Evolutionary conservation across 2,888 invertebrate species (phyloP), one percentile per base, ranked within the genome.

Genomic region (Ellobium chinense): DNA sequence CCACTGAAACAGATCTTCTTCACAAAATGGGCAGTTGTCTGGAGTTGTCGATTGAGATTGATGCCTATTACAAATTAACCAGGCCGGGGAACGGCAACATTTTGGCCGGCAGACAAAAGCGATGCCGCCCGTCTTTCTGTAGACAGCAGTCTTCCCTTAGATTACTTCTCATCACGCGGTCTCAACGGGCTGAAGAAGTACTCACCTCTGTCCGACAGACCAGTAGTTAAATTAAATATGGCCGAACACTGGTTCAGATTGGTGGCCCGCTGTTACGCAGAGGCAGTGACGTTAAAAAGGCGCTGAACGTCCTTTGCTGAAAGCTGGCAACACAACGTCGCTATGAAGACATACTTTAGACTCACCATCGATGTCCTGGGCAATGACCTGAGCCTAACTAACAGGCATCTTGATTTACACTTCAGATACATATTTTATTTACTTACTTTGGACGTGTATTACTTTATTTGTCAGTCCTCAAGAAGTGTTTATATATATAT

Each of bases 211-310:
- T 68, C 60, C 37, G 54, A 58, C 68, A 29, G 37, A 56, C 37
- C 58, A 21, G 60, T 58, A 60, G 37, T 69, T 68, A 2, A 58
- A 77, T 77, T 77, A 68, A 77, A 77, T 77, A 77, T 69, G 77
- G 77, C 69, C 37, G 77, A 77, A 77, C 77, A 77, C 60, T 77
- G 69, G 77, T 77, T 58, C 24, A 56, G 56, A 77, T 69, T 77
- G 77, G 29, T 31, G 34, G 29, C 27, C 12, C 3, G 4, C 1
- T 7, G 2, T 9, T 27, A 27, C 56, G 21, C 75, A 46, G 75
- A 65, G 75, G 14, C 65, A 0, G 65, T 1, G 27, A 75, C 39
- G 14, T 1, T n/a, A n/a, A 31, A 34, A 2, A 56, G n/a, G 56
- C 9, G 0, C 34, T 9, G n/a, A 54, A 9, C 7, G 39, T 4